phyloP scores from a whole-genome alignment of 1,140 invertebrate genomes.

The Rhagoletis pomonella region DNA sequence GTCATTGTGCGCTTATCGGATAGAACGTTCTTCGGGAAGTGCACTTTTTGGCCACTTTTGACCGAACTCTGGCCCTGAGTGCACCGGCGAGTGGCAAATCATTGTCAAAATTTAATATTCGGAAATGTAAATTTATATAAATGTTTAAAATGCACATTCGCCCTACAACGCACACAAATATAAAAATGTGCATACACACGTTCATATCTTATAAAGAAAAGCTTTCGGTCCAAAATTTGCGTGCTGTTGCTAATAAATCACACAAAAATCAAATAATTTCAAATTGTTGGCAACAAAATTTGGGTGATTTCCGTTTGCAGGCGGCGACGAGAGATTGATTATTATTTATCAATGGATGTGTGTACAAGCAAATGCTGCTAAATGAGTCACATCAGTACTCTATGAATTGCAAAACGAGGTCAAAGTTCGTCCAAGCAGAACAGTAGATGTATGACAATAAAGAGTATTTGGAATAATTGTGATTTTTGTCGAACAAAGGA shows the following conservation, averaged over 20 bases:
- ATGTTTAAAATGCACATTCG: not conserved
- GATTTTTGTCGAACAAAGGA: not conserved
- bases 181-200: not conserved
- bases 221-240: not conserved
- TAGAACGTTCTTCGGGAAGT: no score
- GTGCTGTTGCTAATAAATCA: not conserved
- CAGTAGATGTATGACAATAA: no score
- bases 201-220: not conserved
- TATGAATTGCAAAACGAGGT: conserved; percentile 10
- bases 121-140: not conserved
- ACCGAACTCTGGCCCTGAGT: no score
- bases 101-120: not conserved
- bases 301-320: not conserved
- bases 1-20: no score
- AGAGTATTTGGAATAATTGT: not conserved
- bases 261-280: not conserved
- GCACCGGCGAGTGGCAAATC: not conserved
- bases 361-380: not conserved
- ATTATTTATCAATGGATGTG: not conserved
- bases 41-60: no score
- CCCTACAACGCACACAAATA: not conserved
- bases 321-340: not conserved
- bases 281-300: conserved; percentile 28
- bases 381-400: not conserved
- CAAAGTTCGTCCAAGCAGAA: not conserved